Evolutionary conservation across 2,797 vertebrate species (phyloP).

Genomic region (Propithecus perrieri): DNA sequence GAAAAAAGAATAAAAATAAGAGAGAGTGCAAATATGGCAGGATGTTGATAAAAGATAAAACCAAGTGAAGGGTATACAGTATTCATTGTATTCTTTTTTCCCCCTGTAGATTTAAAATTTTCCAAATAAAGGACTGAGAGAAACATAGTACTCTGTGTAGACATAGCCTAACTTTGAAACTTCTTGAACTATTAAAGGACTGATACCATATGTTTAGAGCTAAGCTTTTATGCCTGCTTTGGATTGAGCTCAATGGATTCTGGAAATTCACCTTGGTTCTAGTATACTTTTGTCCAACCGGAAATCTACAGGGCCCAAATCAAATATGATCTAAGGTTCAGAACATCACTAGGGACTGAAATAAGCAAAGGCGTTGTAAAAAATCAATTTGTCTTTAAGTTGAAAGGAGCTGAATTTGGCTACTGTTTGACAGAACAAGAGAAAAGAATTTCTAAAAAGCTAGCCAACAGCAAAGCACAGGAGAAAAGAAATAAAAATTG

Average conservation of each 20-base stretch:
- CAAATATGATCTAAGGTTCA: not conserved
- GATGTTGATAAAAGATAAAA: not conserved
- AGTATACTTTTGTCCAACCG: not conserved
- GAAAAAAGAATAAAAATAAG: not conserved
- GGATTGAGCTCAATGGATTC: not conserved
- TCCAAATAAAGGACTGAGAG: not conserved
- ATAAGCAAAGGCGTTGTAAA: not conserved
- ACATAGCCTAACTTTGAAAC: not conserved
- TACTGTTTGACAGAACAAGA: conserved; percentile 5
- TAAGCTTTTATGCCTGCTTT: not conserved
- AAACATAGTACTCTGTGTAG: not conserved
- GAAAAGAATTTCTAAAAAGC: not conserved
- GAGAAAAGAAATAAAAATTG: conserved; percentile 38
- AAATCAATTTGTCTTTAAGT: conserved; percentile 18
- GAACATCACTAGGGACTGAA: not conserved
- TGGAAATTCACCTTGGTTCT: not conserved
- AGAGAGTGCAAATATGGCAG: not conserved
- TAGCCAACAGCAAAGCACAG: conserved; percentile 5
- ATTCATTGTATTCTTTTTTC: not conserved
- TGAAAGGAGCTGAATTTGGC: not conserved
- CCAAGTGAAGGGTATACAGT: rapidly evolving
- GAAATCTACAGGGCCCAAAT: not conserved
- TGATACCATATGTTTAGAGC: not conserved
- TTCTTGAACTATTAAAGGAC: not conserved
- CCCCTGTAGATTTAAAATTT: not conserved